Evolutionary conservation across 2,113 vertebrate genomes (phyloP), one percentile per base, ranked within the genome.

Genomic region (Barbus barbus): DNA sequence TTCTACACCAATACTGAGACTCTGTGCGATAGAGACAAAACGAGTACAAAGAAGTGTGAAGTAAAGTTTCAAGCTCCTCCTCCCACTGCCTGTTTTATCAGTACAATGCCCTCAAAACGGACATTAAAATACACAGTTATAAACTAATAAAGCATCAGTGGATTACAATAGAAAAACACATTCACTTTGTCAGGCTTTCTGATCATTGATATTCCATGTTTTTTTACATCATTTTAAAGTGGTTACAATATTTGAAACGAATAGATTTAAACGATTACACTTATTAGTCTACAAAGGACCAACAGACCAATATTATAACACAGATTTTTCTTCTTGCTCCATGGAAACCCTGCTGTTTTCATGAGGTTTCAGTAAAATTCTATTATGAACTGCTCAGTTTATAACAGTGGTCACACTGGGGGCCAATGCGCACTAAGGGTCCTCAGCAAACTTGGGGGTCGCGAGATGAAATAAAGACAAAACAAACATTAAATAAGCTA

Each of bases 1-100:
- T 9, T 93, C 90, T 61, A 97, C 93, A 76, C 88, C 83, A 89
- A 97, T 91, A 11, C 94, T 92, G 38, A 97, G 95, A 88, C 95
- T 95, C 98, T 98, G 94, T 78, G 79, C 88, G 83, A 85, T 90
- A 46, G 90, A 87, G 82, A 77, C 20, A 67, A 56, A 56, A 56
- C 53, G 22, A 36, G 31, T 22, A 7, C 60, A 16, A 75, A 8
- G 3, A 18, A 41, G 14, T 71, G 26, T 77, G 16, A 81, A 48
- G 33, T 76, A 1, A 77, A 48, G 60, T 76, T 41, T 38, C 18
- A 83, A 53, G 38, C 72, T 48, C 38, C 24, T 76, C 61, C 76
- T 75, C 73, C 44, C 46, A 33, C 18, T 46, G 26, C 28, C 22
- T 67, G 44, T 14, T 78, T 38, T 13, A 80, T 44, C 14, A 79